Evolutionary conservation across 2,113 vertebrate genomes (phyloP), one percentile per base, ranked within the genome.

Genomic region (Podarcis cretensis): DNA sequence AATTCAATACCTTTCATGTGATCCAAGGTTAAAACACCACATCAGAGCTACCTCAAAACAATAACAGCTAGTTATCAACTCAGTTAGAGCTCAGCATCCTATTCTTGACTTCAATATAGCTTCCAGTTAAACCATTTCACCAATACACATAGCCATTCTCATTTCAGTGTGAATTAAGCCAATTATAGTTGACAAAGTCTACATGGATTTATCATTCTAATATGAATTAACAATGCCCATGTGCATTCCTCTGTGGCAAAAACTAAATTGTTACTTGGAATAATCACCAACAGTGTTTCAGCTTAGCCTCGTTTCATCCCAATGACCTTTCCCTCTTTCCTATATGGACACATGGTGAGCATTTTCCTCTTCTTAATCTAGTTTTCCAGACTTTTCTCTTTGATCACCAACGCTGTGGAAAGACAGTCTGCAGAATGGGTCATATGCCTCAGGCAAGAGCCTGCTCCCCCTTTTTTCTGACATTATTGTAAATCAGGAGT

Each of bases 271-370:
- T 20, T 87, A 14, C 32, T 16, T 69, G 32, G 43, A 89, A 54
- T 82, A 84, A 88, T 84, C 75, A 59, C 81, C 27, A 69, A 32
- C 68, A 84, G 8, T 4, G 80, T 37, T 92, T 93, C 86, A 0
- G 0, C 76, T 13, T 27, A 57, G 16, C 3, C 63, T 68, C n/a
- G 57, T 35, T 2, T 37, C 48, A 73, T 40, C 57, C 13, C 40
- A 87, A 32, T 78, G 23, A 4, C 63, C 23, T 77, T 54, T 78
- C 14, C 14, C 40, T 3, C 63, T 91, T 83, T 85, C 13, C 69
- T 78, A 5, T 57, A 79, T 87, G 59, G 71, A 68, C 2, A 32
- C 0, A 0, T 69, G 40, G 14, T 78, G n/a, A 78, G 68, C 84
- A 2, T 84, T 86, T 80, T 90, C 88, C 68, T n/a, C 30, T 63